Base-by-base conservation (phyloP, 2,888 invertebrate genomes). In the Enoplolaimus lenunculus region DNA sequence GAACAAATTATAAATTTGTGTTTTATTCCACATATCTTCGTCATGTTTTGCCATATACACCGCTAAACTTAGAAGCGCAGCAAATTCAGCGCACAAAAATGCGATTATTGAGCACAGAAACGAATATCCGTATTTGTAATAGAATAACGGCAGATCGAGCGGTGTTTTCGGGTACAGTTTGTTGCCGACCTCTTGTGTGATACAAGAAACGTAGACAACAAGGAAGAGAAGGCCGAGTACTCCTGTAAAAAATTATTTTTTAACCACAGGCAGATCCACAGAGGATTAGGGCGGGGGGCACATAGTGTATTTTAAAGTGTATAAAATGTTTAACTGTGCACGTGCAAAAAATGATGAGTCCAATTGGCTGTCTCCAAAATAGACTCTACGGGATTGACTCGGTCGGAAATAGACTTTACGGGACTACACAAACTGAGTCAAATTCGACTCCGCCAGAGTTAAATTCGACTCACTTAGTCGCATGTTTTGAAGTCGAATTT, bases 11-110 rank as follows among this genome's bases (percentile, higher is more conserved):
- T 68, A 73, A 45, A 79, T 77, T 59, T 76, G 75, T 71, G 78
- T 78, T 0, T 77, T 75, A 72, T 78, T 78, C 72, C 76, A 79
- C 1, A 78, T 77, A 65, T 77, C 57, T 62, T 80, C 79, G 70
- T 79, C 79, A 34, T 78, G 71, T 70, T 79, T 80, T 3, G 79
- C 78, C 79, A 79, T 75, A 73, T 77, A 79, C n/a, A 79, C 79
- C n/a, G 78, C 74, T 1, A 78, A 76, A 1, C 75, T 73, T 59
- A 79, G 75, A 2, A 80, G 71, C 1, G 78, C 78, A 1, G 78
- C 77, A 16, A 73, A 64, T 74, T 79, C 79, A 28, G 78, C 79
- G 59, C 76, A 75, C 71, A 79, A 73, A 64, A 78, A 79, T 45
- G 76, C 75, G 7, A n/a, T n/a, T 3, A 69, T 34, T 33, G 34